phyloP scores from a whole-genome alignment of 2,888 invertebrate species.

The Carcina quercana region DNA sequence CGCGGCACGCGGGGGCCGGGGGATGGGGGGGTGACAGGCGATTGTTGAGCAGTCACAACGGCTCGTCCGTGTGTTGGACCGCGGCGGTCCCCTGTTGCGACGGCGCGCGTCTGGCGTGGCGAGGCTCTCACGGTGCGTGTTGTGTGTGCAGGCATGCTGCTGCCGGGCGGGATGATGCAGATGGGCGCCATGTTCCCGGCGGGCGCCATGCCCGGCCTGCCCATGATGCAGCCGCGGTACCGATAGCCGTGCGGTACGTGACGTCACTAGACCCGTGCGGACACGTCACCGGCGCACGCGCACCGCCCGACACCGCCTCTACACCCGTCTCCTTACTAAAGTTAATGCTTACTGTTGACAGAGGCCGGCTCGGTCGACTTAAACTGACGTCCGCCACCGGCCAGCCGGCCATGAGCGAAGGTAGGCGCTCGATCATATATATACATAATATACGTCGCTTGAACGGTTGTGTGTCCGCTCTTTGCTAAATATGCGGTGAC shows the following conservation, averaged over 20 bases:
- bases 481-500: slow-evolving; percentile 35
- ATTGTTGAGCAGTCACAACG: slow-evolving; percentile 56
- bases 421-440: slow-evolving; percentile 37
- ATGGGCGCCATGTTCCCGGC: slow-evolving; percentile 72
- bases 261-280: slow-evolving; percentile 14
- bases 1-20: slow-evolving; percentile 9
- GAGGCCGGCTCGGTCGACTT: slow-evolving; percentile 15
- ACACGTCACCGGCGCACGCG: slow-evolving; percentile 20
- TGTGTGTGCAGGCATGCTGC: slow-evolving; percentile 62
- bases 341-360: slow-evolving; percentile 20
- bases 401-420: slow-evolving; percentile 25
- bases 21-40: slow-evolving; percentile 44
- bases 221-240: slow-evolving; percentile 89
- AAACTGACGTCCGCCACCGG: slow-evolving; percentile 9
- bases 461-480: slow-evolving; percentile 37
- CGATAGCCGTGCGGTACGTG: slow-evolving; percentile 77
- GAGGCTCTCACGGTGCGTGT: slow-evolving; percentile 5
- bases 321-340: slow-evolving; percentile 7
- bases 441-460: slow-evolving; percentile 32
- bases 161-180: slow-evolving; percentile 68
- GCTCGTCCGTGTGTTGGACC: slow-evolving; percentile 52
- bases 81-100: slow-evolving; percentile 32
- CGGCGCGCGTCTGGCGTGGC: slow-evolving; percentile 9
- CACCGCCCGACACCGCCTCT: slow-evolving; percentile 7
- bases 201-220: slow-evolving; percentile 56